These are phyloP conservation scores for Calvadosia cruxmelitensis DNA, from an alignment of 30 jellyfish, hydroid and myxozoan genomes.

Conservation along the genomic window DNA sequence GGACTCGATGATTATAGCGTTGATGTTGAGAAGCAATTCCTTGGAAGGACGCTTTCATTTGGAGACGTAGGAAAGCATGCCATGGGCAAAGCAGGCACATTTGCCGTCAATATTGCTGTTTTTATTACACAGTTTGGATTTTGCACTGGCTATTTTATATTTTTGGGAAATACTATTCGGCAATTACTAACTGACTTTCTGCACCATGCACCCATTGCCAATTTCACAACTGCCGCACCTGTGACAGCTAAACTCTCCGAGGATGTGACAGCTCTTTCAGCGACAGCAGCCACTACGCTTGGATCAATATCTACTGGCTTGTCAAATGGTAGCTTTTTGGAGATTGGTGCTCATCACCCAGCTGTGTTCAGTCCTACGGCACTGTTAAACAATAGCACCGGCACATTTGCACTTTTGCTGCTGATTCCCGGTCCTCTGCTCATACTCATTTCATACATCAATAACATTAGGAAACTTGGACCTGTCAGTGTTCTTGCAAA, in stretches of 20 bases:
- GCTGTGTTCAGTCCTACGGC: constrained; percentile 27
- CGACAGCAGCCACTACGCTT: background rate
- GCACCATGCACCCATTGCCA: constrained; percentile 2
- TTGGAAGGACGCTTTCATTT: constrained; percentile 67
- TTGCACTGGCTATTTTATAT: constrained; percentile 75
- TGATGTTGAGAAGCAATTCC: constrained; percentile 21
- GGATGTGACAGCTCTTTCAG: background rate
- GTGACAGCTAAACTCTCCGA: background rate
- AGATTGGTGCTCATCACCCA: constrained; percentile 20
- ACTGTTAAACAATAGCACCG: constrained; percentile 32
- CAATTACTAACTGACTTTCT: constrained; percentile 44
- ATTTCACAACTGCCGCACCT: background rate
- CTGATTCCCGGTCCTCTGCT: constrained; percentile 54
- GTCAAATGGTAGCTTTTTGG: background rate
- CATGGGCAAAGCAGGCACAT: constrained; percentile 69
- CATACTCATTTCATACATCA: constrained; percentile 46
- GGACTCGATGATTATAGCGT: constrained; percentile 30
- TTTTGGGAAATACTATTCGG: constrained; percentile 81
- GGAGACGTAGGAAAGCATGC: constrained; percentile 76
- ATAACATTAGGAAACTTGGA: constrained; percentile 70
- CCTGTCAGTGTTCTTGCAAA: constrained; percentile 92
- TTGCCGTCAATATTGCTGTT: constrained; percentile 72
- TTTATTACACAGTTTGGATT: constrained; percentile 87
- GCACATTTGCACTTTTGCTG: constrained; percentile 65
- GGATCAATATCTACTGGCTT: background rate